These are phyloP conservation scores for Stratiomys singularior DNA, from an alignment of 2,888 invertebrate species.

Conservation along the genomic window DNA sequence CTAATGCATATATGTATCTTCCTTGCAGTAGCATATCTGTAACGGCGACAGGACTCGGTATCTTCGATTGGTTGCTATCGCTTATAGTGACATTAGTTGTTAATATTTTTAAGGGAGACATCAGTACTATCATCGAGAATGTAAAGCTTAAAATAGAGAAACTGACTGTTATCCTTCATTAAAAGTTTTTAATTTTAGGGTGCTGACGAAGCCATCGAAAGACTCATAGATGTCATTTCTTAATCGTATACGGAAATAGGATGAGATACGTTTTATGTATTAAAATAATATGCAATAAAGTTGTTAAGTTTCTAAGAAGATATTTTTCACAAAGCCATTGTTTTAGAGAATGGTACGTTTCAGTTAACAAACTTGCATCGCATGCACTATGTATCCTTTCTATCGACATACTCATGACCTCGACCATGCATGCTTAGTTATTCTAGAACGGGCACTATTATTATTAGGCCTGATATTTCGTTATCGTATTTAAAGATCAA, in stretches of 20 bases:
- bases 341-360: no score
- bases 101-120: constrained; percentile 18
- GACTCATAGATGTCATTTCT: not conserved
- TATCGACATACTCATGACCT: no score
- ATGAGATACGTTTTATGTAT: constrained; percentile 3
- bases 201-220: not conserved
- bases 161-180: not conserved
- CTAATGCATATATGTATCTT: not conserved
- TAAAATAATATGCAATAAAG: not conserved
- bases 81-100: constrained; percentile 19
- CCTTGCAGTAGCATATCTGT: constrained; percentile 28
- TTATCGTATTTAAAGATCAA: no score
- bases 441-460: no score
- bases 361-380: no score
- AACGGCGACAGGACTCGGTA: constrained; percentile 18
- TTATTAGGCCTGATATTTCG: no score
- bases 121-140: constrained; percentile 2
- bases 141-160: not conserved
- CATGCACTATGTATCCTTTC: no score
- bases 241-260: not conserved
- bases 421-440: no score
- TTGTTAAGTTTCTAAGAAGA: no score
- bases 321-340: no score
- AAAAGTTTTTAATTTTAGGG: not conserved
- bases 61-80: constrained; percentile 35